Base-by-base conservation (phyloP, 2,888 invertebrate species). In the Meteorus colon region DNA sequence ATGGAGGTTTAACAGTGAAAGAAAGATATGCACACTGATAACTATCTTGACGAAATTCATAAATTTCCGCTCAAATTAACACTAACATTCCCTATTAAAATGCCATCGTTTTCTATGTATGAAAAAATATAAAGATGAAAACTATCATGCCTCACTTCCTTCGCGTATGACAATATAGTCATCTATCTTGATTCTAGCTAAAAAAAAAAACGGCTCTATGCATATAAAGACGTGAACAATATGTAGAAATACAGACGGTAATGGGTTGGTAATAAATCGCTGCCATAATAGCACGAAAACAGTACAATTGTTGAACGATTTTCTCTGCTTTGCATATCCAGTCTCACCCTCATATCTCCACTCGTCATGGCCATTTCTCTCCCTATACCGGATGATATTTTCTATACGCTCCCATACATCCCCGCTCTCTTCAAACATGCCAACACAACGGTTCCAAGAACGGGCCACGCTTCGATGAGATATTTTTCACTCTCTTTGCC, bases 221-320 rank as follows among this genome's bases (percentile, higher is more conserved):
- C 41, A 41, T 41, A 41, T 41, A 8, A 41, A 8, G 6, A 41
- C 12, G 41, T 12, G 12, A 41, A 41, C 41, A 41, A 41, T 48
- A n/a, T n/a, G 14, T 3, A n/a, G 16, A 48, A 76, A 76, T 72
- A 68, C 60, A 14, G 73, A 77, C 76, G 78, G 75, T 79, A 79
- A 79, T 78, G 78, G 78, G 76, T 78, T 77, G 77, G 74, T 75
- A 60, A 78, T 77, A 79, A 79, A 76, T 76, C 78, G 77, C 70
- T 77, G 76, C 73, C 74, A 77, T 78, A 79, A 79, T 77, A 78
- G 77, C 69, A 78, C 65, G 74, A 66, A 71, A 41, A 66, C 73
- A 78, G 78, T 73, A 78, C 78, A 71, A 78, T 79, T 60, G 71
- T 69, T 65, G 60, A 72, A 73, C 73, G 60, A 73, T 74, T 75